phyloP scores from a whole-genome alignment of 2,113 vertebrate genomes.

The Catharus fuscescens region DNA sequence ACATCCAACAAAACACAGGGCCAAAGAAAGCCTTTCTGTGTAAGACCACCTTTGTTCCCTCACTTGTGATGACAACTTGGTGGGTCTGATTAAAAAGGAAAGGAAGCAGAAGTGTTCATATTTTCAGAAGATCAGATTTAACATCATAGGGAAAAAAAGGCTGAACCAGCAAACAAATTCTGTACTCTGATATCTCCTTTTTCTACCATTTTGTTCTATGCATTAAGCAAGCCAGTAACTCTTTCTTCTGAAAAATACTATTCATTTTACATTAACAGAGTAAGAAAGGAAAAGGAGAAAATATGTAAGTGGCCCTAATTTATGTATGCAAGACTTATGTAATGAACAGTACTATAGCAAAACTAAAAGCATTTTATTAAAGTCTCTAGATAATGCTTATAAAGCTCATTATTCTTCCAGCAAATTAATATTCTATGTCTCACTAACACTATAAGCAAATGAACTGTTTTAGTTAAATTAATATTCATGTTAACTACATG shows the following conservation, averaged over 20 bases:
- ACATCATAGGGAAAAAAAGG: background rate
- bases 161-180: background rate
- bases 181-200: background rate
- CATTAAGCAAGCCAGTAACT: background rate
- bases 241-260: background rate
- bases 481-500: constrained; percentile 42
- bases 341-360: background rate
- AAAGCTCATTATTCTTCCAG: constrained; percentile 42
- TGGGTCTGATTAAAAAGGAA: background rate
- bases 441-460: constrained; percentile 34
- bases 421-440: constrained; percentile 44
- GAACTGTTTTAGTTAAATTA: constrained; percentile 33
- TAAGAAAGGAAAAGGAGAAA: background rate
- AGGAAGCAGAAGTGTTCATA: background rate
- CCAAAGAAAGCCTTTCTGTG: background rate
- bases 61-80: background rate
- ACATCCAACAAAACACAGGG: background rate
- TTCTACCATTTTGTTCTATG: background rate
- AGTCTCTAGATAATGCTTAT: constrained; percentile 1
- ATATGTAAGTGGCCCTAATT: background rate
- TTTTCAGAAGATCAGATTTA: background rate
- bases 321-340: background rate
- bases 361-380: constrained; percentile 27
- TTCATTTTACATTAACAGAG: background rate
- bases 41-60: background rate